These are phyloP conservation scores for Equus quagga DNA, from an alignment of 2,113 vertebrate genomes.

Conservation along the genomic window DNA sequence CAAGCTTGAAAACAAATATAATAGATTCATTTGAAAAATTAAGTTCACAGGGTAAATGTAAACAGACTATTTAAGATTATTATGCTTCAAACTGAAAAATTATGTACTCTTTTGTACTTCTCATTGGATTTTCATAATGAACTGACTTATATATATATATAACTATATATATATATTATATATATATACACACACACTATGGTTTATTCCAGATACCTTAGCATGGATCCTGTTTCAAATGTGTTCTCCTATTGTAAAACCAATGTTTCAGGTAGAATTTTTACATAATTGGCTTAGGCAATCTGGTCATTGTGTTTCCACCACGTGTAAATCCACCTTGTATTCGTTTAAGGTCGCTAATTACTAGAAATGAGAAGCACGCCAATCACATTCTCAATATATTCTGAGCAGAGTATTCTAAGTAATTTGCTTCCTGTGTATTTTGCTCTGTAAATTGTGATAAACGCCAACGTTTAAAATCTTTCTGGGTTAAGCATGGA, in stretches of 20 bases:
- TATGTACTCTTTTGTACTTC: neutral
- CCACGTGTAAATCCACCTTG: neutral
- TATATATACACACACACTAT: neutral
- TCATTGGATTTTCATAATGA: neutral
- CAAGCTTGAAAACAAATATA: neutral
- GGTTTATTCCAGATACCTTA: neutral
- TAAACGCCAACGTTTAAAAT: neutral
- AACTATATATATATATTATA: neutral
- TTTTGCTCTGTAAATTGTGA: neutral
- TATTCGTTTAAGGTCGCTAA: neutral
- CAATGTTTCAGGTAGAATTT: neutral
- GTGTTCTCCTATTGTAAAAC: neutral
- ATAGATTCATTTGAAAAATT: neutral
- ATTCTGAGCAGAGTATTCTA: neutral
- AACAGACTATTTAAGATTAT: neutral
- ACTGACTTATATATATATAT: neutral
- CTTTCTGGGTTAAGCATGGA: neutral
- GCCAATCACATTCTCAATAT: neutral
- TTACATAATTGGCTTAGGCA: neutral
- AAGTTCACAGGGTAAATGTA: neutral
- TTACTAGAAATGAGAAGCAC: constrained; percentile 25
- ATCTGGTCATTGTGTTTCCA: neutral
- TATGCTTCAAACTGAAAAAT: neutral
- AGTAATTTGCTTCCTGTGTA: neutral
- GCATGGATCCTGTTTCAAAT: neutral